Evolutionary conservation across 1,140 invertebrate species (phyloP).

Genomic region (Mizuhopecten yessoensis): DNA sequence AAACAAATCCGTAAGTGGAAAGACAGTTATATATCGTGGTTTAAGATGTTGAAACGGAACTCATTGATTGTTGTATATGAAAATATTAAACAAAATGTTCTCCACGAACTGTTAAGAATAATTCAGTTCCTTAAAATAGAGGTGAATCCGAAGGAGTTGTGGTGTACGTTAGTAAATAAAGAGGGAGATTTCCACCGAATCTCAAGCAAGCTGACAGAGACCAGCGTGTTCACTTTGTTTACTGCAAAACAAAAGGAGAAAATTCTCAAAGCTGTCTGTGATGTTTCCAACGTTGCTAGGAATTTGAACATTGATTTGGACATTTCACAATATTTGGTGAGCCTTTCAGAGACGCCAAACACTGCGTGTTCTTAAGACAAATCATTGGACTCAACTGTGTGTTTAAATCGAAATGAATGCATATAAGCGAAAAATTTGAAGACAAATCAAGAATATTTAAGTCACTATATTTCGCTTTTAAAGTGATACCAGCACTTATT

Average conservation of each 20-base stretch:
- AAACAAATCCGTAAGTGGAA: not conserved
- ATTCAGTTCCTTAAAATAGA: not conserved
- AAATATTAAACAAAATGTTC: not conserved
- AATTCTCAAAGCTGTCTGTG: not conserved
- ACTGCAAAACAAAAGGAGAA: not conserved
- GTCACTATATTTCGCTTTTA: too few relatives aligned
- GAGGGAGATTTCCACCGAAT: not conserved
- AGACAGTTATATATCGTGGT: not conserved
- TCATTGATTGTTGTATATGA: not conserved
- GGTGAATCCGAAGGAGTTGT: not conserved
- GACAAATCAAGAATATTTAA: too few relatives aligned
- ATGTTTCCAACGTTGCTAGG: not conserved
- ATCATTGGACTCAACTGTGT: too few relatives aligned
- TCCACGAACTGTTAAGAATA: not conserved
- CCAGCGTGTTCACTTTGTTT: not conserved
- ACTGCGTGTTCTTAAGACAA: not conserved
- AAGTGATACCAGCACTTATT: too few relatives aligned
- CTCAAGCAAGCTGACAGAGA: not conserved
- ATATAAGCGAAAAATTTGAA: too few relatives aligned
- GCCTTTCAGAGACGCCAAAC: not conserved
- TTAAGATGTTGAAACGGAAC: not conserved
- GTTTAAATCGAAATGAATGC: too few relatives aligned
- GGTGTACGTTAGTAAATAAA: not conserved
- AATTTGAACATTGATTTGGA: not conserved
- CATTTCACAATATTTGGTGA: not conserved